A percentile compares a stretch with the other conserved stretches of the same genome.
Evolutionary conservation across 2,888 invertebrate species (phyloP).

Genomic region (Noctua janthe): DNA sequence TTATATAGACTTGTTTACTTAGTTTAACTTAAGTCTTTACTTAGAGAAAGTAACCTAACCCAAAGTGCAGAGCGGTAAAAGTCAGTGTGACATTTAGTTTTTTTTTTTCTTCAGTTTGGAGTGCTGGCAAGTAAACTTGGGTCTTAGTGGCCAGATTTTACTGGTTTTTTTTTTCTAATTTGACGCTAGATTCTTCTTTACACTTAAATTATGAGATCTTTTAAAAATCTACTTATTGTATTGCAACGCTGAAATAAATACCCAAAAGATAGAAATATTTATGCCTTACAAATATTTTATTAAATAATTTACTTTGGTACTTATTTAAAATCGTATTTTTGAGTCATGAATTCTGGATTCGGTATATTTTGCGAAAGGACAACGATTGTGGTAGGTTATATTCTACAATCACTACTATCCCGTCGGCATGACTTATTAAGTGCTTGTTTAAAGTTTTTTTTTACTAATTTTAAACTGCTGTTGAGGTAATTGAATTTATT

Average conservation of each 20-base stretch:
- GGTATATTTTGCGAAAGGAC: neutral
- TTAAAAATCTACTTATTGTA: neutral
- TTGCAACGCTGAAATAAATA: neutral
- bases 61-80: slow-evolving; percentile 73
- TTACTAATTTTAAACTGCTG: neutral
- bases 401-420: neutral
- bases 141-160: neutral
- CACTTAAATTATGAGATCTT: neutral
- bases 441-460: neutral
- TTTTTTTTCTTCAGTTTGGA: slow-evolving; percentile 30
- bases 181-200: neutral
- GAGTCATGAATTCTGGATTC: neutral
- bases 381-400: neutral
- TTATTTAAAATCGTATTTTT: neutral
- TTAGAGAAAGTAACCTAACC: slow-evolving; percentile 77
- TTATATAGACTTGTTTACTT: slow-evolving; percentile 67
- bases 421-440: slow-evolving; percentile 6
- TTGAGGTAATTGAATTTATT: no score
- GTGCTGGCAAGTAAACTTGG: slow-evolving; percentile 4
- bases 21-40: slow-evolving; percentile 64
- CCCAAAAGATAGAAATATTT: no score
- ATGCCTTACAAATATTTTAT: neutral
- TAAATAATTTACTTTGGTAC: neutral
- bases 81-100: slow-evolving; percentile 72
- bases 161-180: neutral